Evolutionary conservation across 2,113 vertebrate genomes (phyloP).

Genomic region (Poicephalus gulielmi): DNA sequence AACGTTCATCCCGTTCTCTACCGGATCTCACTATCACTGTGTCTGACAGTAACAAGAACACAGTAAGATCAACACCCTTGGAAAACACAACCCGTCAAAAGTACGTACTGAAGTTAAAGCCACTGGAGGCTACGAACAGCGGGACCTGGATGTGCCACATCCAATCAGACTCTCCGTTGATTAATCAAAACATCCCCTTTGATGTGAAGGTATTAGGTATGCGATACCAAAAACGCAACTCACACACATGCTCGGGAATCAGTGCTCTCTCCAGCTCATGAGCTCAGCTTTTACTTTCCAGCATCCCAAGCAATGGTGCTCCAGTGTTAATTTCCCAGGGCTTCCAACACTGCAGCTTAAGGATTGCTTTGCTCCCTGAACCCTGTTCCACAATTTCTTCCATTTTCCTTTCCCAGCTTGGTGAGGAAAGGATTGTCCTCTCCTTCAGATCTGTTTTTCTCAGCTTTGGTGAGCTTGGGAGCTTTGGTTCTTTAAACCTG

Average conservation of each 20-base stretch:
- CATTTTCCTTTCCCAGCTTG: neutral
- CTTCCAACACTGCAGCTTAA: neutral
- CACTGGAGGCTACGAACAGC: neutral
- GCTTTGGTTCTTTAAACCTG: neutral
- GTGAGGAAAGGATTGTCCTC: neutral
- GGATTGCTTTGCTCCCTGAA: neutral
- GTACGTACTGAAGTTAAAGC: neutral
- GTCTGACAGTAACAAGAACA: neutral
- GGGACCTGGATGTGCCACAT: constrained; percentile 64
- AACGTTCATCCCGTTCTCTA: neutral
- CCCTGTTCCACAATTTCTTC: neutral
- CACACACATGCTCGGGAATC: neutral
- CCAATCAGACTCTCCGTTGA: neutral
- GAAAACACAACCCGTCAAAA: accelerated
- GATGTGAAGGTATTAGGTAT: constrained; percentile 69
- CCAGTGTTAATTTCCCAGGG: neutral
- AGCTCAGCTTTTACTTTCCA: neutral
- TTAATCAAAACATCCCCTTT: neutral
- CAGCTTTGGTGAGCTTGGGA: neutral
- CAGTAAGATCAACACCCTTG: neutral
- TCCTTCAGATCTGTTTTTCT: neutral
- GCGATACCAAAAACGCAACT: neutral
- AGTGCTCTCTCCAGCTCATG: neutral
- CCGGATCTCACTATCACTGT: neutral
- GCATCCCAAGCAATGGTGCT: neutral